Evolutionary conservation across 2,113 vertebrate genomes (phyloP).

Genomic region (Callipepla squamata): DNA sequence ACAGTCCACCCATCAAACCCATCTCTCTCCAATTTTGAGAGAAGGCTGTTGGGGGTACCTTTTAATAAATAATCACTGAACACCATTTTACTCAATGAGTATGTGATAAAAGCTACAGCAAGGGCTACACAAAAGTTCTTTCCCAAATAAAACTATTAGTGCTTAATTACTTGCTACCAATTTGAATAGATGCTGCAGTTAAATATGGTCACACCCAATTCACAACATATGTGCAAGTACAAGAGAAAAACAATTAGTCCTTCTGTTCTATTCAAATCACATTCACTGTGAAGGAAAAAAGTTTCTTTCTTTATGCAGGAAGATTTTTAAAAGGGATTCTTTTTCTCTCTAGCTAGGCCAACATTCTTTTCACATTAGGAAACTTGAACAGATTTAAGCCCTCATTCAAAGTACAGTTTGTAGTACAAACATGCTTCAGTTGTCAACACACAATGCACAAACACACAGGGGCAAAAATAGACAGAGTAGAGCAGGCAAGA

Average conservation of each 20-base stretch:
- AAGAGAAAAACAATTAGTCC: constrained; percentile 14
- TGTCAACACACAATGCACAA: constrained; percentile 63
- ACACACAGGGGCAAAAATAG: constrained; percentile 15
- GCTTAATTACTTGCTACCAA: neutral
- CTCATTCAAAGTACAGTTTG: constrained; percentile 69
- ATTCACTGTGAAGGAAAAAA: neutral
- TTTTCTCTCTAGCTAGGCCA: constrained; percentile 73
- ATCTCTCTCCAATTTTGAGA: no score
- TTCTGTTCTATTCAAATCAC: constrained; percentile 34
- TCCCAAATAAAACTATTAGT: neutral
- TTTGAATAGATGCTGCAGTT: neutral
- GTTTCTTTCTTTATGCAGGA: neutral
- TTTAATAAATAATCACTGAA: neutral
- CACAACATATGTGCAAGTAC: neutral
- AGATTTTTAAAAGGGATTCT: neutral
- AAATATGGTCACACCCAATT: neutral
- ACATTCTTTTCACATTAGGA: constrained; percentile 77
- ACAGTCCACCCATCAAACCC: no score
- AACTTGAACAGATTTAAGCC: constrained; percentile 60
- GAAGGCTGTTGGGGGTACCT: no score
- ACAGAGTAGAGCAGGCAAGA: neutral
- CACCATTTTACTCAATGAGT: neutral
- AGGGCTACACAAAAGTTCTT: neutral
- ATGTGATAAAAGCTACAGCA: neutral
- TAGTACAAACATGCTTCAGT: constrained; percentile 74